Percentiles rank a stretch among this genome's conserved stretches.
phyloP scores from a whole-genome alignment of 2,113 vertebrate species.

The Centrocercus urophasianus region DNA sequence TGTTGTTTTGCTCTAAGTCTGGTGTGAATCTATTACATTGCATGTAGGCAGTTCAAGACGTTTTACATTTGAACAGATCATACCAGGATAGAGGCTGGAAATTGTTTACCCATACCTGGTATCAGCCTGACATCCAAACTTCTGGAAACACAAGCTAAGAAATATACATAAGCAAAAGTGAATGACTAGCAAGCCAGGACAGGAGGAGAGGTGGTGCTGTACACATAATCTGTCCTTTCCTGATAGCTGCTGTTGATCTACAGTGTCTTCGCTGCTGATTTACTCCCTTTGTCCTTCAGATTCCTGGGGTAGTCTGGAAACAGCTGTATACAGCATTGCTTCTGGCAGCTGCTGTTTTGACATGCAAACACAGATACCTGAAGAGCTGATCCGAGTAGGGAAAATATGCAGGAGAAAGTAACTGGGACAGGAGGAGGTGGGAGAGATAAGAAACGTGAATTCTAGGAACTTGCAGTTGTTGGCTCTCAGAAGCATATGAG shows the following conservation, averaged over 20 bases:
- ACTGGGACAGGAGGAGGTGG: background rate
- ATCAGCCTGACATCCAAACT: background rate
- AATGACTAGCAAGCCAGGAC: background rate
- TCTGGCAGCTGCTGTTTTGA: constrained; percentile 46
- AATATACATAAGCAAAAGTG: background rate
- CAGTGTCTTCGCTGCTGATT: background rate
- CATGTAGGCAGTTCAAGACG: background rate
- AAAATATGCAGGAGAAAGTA: background rate
- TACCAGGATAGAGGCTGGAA: background rate
- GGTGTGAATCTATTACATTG: background rate
- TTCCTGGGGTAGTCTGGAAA: constrained; percentile 1
- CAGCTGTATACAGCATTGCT: background rate
- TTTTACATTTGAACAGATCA: background rate
- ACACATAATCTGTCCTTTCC: background rate
- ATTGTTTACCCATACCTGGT: background rate
- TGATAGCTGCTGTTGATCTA: background rate
- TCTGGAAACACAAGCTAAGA: background rate
- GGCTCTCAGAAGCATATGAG: background rate
- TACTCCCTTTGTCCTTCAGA: background rate
- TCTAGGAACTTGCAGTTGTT: background rate
- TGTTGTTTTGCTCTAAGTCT: background rate
- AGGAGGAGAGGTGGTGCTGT: background rate
- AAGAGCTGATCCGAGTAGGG: background rate
- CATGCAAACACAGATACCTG: background rate
- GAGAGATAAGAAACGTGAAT: background rate